A percentile compares a stretch with the other conserved stretches of the same genome.
Evolutionary conservation across 2,888 invertebrate species (phyloP).

Genomic region (Caenorhabditis panamensis): DNA sequence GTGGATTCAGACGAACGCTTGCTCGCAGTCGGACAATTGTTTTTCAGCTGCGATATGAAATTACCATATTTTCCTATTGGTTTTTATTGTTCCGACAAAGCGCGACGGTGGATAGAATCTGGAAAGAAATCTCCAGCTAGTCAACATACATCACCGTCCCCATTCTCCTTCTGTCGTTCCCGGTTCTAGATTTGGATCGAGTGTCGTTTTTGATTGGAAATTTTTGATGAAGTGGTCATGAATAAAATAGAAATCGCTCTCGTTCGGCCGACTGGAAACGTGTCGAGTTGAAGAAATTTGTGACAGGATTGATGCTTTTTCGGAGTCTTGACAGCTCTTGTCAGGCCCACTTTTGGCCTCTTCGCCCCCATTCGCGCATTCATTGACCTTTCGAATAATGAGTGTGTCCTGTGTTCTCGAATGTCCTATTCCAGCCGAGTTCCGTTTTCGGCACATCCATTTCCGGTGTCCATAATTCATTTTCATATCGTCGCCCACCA

Average conservation of each 20-base stretch:
- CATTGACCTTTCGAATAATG: slow-evolving; percentile 21
- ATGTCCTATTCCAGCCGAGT: not conserved
- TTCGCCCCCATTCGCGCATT: not conserved
- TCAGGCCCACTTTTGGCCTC: not conserved
- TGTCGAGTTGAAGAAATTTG: slow-evolving; percentile 37
- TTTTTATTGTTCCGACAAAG: slow-evolving; percentile 38
- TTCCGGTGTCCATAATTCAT: slow-evolving; percentile 15
- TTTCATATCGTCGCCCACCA: not conserved
- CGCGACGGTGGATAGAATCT: not conserved
- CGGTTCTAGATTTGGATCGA: slow-evolving; percentile 26
- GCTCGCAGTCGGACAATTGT: slow-evolving; percentile 15
- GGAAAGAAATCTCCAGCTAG: slow-evolving; percentile 8
- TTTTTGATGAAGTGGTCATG: slow-evolving; percentile 59
- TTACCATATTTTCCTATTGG: slow-evolving; percentile 45
- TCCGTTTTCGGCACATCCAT: slow-evolving; percentile 16
- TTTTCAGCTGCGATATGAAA: slow-evolving; percentile 26
- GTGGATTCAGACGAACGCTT: not conserved
- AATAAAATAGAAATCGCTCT: slow-evolving; percentile 49
- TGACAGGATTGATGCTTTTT: slow-evolving; percentile 41
- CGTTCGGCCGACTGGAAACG: slow-evolving; percentile 23
- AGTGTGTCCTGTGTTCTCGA: not conserved
- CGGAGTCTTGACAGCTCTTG: slow-evolving; percentile 33
- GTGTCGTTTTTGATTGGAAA: slow-evolving; percentile 44
- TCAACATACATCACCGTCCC: slow-evolving; percentile 21
- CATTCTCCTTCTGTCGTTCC: slow-evolving; percentile 6